These are phyloP conservation scores for Oreortyx pictus DNA, from an alignment of 2,797 vertebrate genomes.

Conservation along the genomic window DNA sequence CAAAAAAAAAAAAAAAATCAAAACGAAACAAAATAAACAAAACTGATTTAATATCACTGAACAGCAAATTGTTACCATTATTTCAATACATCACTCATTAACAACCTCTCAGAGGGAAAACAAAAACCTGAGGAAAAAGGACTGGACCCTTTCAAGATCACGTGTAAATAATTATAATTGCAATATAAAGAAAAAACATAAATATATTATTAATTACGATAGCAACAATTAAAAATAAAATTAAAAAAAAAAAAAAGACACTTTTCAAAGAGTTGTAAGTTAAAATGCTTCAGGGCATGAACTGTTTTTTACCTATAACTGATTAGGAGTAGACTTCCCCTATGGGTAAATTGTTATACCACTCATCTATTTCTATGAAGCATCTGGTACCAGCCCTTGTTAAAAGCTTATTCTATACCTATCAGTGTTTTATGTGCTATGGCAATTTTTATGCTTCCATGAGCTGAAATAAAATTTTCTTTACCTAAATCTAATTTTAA, in stretches of 20 bases:
- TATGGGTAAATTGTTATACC: not conserved
- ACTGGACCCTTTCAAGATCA: not conserved
- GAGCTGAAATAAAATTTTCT: constrained; percentile 53
- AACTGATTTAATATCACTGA: not conserved
- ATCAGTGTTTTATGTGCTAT: not conserved
- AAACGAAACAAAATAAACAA: no score
- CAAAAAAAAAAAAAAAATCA: not conserved
- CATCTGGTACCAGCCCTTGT: not conserved
- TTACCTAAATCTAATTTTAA: constrained; percentile 63
- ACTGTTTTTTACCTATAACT: not conserved
- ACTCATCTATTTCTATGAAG: constrained; percentile 6
- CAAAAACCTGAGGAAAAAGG: not conserved
- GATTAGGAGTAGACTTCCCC: not conserved
- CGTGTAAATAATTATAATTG: not conserved
- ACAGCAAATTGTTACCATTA: not conserved
- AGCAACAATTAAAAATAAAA: not conserved
- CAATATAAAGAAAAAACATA: not conserved
- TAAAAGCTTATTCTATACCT: not conserved
- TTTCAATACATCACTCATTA: constrained; percentile 14
- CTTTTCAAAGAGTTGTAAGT: not conserved
- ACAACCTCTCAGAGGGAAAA: not conserved
- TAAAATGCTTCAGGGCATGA: not conserved
- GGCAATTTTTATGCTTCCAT: constrained; percentile 13
- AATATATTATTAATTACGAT: not conserved
- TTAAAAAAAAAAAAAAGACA: not conserved